A percentile compares a stretch with the other conserved stretches of the same genome.
phyloP scores from a whole-genome alignment of 37 sponge, comb jelly and placozoan genomes.

The Crambe crambe region DNA sequence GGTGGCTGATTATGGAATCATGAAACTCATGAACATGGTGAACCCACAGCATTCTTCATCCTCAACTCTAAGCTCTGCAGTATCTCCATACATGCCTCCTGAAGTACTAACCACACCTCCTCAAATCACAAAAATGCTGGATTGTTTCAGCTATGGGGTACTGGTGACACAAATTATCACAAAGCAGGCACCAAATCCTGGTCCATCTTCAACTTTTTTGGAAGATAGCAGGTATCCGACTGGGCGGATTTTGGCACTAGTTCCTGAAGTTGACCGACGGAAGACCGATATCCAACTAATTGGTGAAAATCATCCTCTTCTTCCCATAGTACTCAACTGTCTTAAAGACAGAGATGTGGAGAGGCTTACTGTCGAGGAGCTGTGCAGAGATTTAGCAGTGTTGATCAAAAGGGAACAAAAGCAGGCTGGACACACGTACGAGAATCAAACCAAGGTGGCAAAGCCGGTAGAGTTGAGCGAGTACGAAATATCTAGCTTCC shows the following conservation, averaged over 20 bases:
- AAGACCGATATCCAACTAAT: background rate
- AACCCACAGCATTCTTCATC: background rate
- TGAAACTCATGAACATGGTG: background rate
- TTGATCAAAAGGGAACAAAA: background rate
- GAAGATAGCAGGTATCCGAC: background rate
- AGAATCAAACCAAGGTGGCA: background rate
- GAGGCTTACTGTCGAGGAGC: background rate
- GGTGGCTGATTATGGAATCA: background rate
- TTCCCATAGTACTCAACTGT: background rate
- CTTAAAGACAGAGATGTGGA: background rate
- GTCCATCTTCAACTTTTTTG: background rate
- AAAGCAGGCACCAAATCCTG: background rate
- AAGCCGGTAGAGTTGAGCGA: background rate
- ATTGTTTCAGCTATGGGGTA: background rate
- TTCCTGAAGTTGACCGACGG: background rate
- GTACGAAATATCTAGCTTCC: background rate
- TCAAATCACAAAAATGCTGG: background rate
- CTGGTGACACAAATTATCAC: background rate
- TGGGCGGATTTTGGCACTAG: background rate
- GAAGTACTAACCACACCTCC: conserved; percentile 2
- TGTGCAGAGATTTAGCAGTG: background rate
- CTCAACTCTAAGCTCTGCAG: background rate
- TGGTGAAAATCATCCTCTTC: background rate
- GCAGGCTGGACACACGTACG: background rate
- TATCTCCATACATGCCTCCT: conserved; percentile 1